Conservation (phyloP, 2,888 invertebrate genomes). For the Synergus laeviventris region DNA sequence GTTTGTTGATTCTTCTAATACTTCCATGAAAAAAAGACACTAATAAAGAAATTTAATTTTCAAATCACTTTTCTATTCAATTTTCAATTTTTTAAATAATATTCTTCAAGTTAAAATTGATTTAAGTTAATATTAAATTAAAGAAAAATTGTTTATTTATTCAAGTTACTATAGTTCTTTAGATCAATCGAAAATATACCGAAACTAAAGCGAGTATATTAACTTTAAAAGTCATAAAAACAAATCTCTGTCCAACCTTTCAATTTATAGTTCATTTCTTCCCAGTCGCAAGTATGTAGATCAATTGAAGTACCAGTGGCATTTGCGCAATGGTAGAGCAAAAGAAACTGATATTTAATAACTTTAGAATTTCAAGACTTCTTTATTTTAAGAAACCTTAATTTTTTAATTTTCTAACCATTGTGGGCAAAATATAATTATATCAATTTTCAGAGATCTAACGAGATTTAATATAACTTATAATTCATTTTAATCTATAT, state of each 20-base stretch:
- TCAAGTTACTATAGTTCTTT: not conserved
- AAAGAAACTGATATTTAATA: not conserved
- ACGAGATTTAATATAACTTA: not conserved
- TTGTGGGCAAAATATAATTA: too few species aligned
- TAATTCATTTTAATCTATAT: not conserved
- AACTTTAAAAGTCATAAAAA: not conserved
- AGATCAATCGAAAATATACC: not conserved
- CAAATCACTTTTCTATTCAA: not conserved
- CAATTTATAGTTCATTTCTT: constrained; percentile 16
- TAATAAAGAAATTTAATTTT: not conserved
- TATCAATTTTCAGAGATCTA: too few species aligned
- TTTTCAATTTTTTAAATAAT: not conserved
- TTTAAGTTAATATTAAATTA: too few species aligned
- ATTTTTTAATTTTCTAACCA: too few species aligned
- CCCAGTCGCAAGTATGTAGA: not conserved
- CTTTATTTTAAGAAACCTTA: too few species aligned
- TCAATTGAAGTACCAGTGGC: not conserved
- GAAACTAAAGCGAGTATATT: constrained; percentile 6
- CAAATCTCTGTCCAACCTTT: constrained; percentile 25
- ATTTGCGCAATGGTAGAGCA: not conserved
- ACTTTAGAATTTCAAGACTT: not conserved
- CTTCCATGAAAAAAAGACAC: too few species aligned
- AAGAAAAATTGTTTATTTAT: not conserved
- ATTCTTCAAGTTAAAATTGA: too few species aligned
- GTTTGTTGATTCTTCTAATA: not conserved